A percentile compares a stretch with the other conserved stretches of the same genome.
These are phyloP conservation scores for Latheticus oryzae DNA, from an alignment of 2,888 invertebrate species.

Conservation along the genomic window DNA sequence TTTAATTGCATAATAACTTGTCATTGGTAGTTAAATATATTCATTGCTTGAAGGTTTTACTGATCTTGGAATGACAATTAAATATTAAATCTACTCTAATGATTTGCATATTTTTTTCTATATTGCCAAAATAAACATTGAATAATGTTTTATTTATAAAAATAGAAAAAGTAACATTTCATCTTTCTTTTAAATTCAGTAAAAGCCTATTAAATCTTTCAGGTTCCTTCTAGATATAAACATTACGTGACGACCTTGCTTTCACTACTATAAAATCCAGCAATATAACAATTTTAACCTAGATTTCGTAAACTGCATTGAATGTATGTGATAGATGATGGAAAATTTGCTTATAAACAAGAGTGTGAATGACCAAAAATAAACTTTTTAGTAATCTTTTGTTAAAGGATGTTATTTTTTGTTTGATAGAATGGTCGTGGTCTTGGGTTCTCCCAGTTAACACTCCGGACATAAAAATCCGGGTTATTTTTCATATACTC, in stretches of 20 bases:
- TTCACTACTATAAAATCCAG: conserved; percentile 38
- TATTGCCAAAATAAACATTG: too few relatives aligned
- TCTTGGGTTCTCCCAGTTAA: conserved; percentile 31
- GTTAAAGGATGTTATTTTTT: too few relatives aligned
- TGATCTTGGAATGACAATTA: conserved; percentile 13
- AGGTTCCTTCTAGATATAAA: conserved; percentile 10
- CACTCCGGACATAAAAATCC: conserved; percentile 34
- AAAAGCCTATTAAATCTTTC: conserved; percentile 13
- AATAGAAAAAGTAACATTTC: too few relatives aligned
- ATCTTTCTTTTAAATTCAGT: too few relatives aligned
- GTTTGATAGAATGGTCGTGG: too few relatives aligned
- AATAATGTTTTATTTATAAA: too few relatives aligned
- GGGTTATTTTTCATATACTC: conserved; percentile 30
- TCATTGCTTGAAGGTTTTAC: not conserved
- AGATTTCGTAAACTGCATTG: conserved; percentile 24
- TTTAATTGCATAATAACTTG: conserved; percentile 16
- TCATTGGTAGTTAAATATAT: conserved; percentile 7
- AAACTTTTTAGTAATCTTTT: too few relatives aligned
- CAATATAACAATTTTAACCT: conserved; percentile 39
- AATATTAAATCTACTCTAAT: too few relatives aligned
- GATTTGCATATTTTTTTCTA: too few relatives aligned
- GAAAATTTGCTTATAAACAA: not conserved
- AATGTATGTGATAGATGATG: conserved; percentile 7
- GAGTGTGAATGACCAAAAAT: conserved; percentile 7
- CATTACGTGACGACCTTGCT: conserved; percentile 39